Evolutionary conservation across 2,888 invertebrate genomes (phyloP), one percentile per base, ranked within the genome.

Genomic region (Aleiodes testaceus): DNA sequence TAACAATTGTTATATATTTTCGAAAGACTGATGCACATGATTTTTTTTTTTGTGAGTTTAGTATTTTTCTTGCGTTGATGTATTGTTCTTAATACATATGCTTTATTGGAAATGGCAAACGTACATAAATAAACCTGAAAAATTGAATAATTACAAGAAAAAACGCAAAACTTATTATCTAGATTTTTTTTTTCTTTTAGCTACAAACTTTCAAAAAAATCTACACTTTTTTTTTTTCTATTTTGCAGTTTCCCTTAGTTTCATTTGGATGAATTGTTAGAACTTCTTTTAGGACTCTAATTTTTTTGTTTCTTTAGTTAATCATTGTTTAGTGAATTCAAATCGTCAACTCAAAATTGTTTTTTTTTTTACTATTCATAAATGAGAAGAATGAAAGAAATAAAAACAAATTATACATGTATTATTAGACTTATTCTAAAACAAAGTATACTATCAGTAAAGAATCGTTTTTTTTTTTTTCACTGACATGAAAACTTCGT

Each of bases 41-140:
- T 9, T 36, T 36, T 36, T 2, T 26, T 36, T 36, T 2, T 26
- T 36, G 11, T 36, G 36, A 36, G 3, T 36, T 36, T 36, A 36
- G 36, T 36, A 36, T 36, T 53, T 66, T 22, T 47, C 44, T 26
- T 72, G 20, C 59, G 18, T 63, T 50, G 36, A 44, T 59, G 9
- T 73, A 70, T 70, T 74, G 59, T 74, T 79, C 76, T 81, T 78
- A 82, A 81, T 63, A 47, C 47, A 47, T 82, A 82, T 78, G 81
- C 81, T 86, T 86, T 86, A 85, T 86, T 86, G 82, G 77, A 85
- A 84, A 82, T 83, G 85, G 81, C 81, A 83, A 84, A 85, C 79
- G 86, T 85, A 85, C 85, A 86, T 82, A 80, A 83, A 80, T 80
- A 81, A 83, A 80, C 79, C 81, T 83, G 81, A 81, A 80, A 78